Percentiles rank a stretch among this genome's conserved stretches.
Evolutionary conservation across 1,140 invertebrate species (phyloP).

Genomic region (Zophobas morio): DNA sequence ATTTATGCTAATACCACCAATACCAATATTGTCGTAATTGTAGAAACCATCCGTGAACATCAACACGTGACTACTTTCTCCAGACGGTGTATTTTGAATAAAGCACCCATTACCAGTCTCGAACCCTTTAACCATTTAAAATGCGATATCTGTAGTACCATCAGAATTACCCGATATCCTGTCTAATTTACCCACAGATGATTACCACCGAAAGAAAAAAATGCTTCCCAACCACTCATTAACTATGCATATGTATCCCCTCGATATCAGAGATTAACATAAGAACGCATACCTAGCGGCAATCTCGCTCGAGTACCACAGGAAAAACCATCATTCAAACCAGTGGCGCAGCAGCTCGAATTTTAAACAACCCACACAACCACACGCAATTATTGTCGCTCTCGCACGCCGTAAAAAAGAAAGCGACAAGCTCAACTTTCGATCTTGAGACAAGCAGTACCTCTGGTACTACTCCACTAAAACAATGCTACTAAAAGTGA

Average conservation of each 20-base stretch:
- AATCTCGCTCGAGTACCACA: constrained; percentile 13
- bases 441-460: no score
- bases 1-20: no score
- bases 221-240: constrained; percentile 44
- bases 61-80: no score
- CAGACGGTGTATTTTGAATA: not conserved
- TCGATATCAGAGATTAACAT: constrained; percentile 49
- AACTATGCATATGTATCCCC: constrained; percentile 50
- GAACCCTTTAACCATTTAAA: not conserved
- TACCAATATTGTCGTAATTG: no score
- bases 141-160: constrained; percentile 13
- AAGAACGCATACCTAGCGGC: constrained; percentile 44
- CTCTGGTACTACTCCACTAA: not conserved
- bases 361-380: not conserved
- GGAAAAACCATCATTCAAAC: constrained; percentile 4
- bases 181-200: constrained; percentile 47
- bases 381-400: not conserved
- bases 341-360: constrained; percentile 23
- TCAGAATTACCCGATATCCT: constrained; percentile 38
- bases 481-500: not conserved
- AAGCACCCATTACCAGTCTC: not conserved
- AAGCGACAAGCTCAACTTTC: not conserved
- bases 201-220: constrained; percentile 45
- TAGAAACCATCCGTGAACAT: no score
- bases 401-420: not conserved